A percentile compares a stretch with the other conserved stretches of the same genome.
phyloP scores from a whole-genome alignment of 1,140 invertebrate genomes.

The Micrasema minimum region DNA sequence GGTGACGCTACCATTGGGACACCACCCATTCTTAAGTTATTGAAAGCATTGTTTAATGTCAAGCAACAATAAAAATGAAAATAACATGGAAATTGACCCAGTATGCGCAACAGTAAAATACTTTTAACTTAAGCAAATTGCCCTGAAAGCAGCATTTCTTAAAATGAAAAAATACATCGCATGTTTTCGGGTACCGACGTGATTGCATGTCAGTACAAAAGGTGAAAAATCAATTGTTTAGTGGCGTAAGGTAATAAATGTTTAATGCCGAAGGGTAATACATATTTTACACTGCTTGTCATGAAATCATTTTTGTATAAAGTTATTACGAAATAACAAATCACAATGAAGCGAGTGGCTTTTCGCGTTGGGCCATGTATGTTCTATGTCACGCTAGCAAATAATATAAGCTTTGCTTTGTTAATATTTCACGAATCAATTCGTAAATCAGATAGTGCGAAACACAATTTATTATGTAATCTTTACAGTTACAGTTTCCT shows the following conservation, averaged over 20 bases:
- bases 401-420: background rate
- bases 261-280: slow-evolving; percentile 20
- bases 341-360: slow-evolving; percentile 15
- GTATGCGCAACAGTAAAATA: too few relatives aligned
- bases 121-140: too few relatives aligned
- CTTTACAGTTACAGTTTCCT: too few relatives aligned
- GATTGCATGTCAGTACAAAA: slow-evolving; percentile 23
- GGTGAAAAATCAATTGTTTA: slow-evolving; percentile 39
- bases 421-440: too few relatives aligned
- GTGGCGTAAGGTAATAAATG: slow-evolving; percentile 29
- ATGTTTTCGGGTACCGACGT: background rate
- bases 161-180: background rate
- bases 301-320: slow-evolving; percentile 22
- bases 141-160: too few relatives aligned
- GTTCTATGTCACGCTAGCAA: slow-evolving; percentile 2
- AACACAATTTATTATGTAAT: too few relatives aligned
- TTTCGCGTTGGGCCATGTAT: background rate
- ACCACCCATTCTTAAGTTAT: too few relatives aligned
- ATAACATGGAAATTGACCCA: too few relatives aligned
- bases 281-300: slow-evolving; percentile 28
- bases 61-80: too few relatives aligned
- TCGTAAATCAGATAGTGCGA: too few relatives aligned
- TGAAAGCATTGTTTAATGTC: too few relatives aligned
- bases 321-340: slow-evolving; percentile 8
- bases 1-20: too few relatives aligned